Conservation (phyloP, 2,797 vertebrate genomes). For the Diceros bicornis region DNA sequence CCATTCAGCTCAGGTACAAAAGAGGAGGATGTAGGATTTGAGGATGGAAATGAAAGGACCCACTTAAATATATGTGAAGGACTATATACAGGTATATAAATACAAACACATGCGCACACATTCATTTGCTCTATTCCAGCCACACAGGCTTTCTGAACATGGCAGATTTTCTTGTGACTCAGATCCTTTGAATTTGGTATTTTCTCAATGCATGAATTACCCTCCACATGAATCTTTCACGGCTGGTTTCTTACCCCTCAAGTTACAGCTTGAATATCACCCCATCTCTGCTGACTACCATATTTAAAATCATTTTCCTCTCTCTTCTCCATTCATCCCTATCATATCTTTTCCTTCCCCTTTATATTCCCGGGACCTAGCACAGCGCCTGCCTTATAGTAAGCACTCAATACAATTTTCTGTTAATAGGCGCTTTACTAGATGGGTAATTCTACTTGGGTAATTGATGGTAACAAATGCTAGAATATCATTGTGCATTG, state of each 20-base stretch:
- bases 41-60: neutral
- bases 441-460: neutral
- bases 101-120: neutral
- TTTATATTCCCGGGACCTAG: neutral
- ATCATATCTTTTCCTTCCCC: neutral
- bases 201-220: neutral
- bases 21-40: neutral
- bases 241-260: neutral
- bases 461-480: neutral
- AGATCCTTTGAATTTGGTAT: neutral
- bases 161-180: neutral
- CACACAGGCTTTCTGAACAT: neutral
- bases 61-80: neutral
- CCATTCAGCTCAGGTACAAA: slow-evolving; percentile 41
- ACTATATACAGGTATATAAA: neutral
- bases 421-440: neutral
- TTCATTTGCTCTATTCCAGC: neutral
- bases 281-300: neutral
- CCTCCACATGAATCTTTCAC: neutral
- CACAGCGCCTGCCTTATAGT: neutral
- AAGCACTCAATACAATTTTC: neutral
- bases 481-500: neutral
- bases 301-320: neutral
- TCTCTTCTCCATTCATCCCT: neutral
- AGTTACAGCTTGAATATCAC: neutral